These are phyloP conservation scores for Hemithea aestivaria DNA, from an alignment of 2,888 invertebrate genomes.

Conservation along the genomic window DNA sequence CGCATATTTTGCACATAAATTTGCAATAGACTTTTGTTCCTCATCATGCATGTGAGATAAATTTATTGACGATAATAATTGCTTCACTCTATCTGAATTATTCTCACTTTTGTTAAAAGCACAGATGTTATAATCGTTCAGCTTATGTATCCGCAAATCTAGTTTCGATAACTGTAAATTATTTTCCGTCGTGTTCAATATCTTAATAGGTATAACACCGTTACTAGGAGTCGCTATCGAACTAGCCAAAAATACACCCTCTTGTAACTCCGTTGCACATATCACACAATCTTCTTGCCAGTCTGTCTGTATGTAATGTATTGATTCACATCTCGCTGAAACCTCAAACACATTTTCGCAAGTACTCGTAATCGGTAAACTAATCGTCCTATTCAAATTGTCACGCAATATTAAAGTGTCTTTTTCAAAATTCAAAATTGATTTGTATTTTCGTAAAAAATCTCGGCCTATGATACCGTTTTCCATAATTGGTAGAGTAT, in stretches of 20 bases:
- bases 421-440: constrained; percentile 11
- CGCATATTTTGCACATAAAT: constrained; percentile 6
- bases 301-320: constrained; percentile 17
- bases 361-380: background rate
- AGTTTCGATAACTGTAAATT: constrained; percentile 10
- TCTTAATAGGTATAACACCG: constrained; percentile 18
- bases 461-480: constrained; percentile 22
- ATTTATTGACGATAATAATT: constrained; percentile 18
- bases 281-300: constrained; percentile 18
- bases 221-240: constrained; percentile 11
- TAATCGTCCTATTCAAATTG: background rate
- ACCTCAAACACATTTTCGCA: constrained; percentile 1
- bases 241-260: constrained; percentile 22
- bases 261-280: constrained; percentile 15
- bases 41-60: constrained; percentile 15
- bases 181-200: constrained; percentile 22
- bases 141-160: constrained; percentile 1
- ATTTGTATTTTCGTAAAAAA: constrained; percentile 19
- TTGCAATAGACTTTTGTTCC: constrained; percentile 2
- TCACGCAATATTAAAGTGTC: constrained; percentile 4
- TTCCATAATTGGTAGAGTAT: constrained; percentile 4
- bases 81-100: constrained; percentile 17
- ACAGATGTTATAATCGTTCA: constrained; percentile 19
- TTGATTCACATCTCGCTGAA: constrained; percentile 21
- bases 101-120: constrained; percentile 10